Base-by-base conservation (phyloP, 37 sponge, comb jelly and placozoan species). In the Ianthella basta region DNA sequence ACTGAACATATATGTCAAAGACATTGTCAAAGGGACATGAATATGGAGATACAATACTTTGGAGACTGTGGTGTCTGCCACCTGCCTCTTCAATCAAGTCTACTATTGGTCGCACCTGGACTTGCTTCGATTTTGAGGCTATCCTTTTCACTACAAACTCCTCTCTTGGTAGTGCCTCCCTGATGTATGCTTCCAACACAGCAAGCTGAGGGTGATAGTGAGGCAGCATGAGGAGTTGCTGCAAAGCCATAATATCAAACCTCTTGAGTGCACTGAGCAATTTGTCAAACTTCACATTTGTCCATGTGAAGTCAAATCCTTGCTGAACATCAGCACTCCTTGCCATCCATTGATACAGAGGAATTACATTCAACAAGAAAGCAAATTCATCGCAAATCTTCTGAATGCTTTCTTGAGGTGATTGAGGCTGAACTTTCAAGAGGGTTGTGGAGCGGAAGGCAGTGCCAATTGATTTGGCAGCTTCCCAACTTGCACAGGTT, bases 401-500 rank as follows among this genome's bases (percentile, higher is more conserved):
- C 25, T 24, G n/a, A 40, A 36, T 24, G 40, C 25, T 50, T 19
- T 50, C 24, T 24, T 75, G 53, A 6, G 54, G 40, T 0, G 37
- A 10, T 50, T 15, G 54, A 6, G 25, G 44, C 38, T 40, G 54
- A 0, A 75, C 54, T 36, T 75, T 72, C 10, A 93, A 72, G 15
- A 93, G 30, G 0, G 93, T 75, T 57, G 23, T 39, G 4, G 84
- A 36, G 15, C 53, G 78, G 25, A 75, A 50, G 3, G 24, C n/a
- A 12, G 20, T 4, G 6, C 53, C 72, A 6, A 86, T 39, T 30
- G 40, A 0, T 30, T 86, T 32, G 4, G 94, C 94, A 41, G 89
- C 86, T 27, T 21, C 38, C 19, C 30, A 55, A 63, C 90, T 94
- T 3, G 88, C 88, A 83, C 81, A 88, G 23, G 88, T 86, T 86